These are phyloP conservation scores for Tryphoninae sp. DNA, from an alignment of 2,888 invertebrate species.

Conservation along the genomic window DNA sequence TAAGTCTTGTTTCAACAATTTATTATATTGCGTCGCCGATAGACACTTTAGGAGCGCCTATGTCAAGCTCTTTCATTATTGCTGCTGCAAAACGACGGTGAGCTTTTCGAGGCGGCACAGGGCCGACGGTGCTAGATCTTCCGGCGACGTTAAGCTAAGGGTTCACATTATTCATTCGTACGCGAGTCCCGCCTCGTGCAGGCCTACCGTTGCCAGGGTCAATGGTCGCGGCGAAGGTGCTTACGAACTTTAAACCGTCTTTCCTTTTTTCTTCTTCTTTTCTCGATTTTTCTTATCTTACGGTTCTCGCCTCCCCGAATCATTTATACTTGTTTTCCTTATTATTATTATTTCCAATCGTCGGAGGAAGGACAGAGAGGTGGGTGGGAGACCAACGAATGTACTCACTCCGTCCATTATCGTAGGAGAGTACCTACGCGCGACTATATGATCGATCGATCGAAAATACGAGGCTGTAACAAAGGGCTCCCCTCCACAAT, in stretches of 20 bases:
- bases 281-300: neutral
- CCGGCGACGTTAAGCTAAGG: conserved; percentile 84
- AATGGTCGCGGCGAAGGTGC: conserved; percentile 82
- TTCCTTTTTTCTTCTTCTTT: conserved; percentile 6
- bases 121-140: conserved; percentile 81
- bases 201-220: conserved; percentile 79
- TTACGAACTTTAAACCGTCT: conserved; percentile 82
- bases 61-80: conserved; percentile 89
- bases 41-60: conserved; percentile 88
- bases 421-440: conserved; percentile 38
- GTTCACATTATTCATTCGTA: conserved; percentile 89
- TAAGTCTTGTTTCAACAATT: conserved; percentile 87
- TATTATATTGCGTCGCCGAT: conserved; percentile 86
- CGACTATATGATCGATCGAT: neutral
- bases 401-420: conserved; percentile 67
- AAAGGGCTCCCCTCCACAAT: neutral
- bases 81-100: conserved; percentile 90
- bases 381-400: conserved; percentile 61
- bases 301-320: neutral
- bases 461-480: neutral
- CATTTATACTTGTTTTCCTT: neutral
- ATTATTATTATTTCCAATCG: neutral
- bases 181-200: conserved; percentile 82
- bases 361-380: too few relatives aligned
- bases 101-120: conserved; percentile 86